phyloP scores from a whole-genome alignment of 2,888 invertebrate genomes.

The Trissolcus japonicus region DNA sequence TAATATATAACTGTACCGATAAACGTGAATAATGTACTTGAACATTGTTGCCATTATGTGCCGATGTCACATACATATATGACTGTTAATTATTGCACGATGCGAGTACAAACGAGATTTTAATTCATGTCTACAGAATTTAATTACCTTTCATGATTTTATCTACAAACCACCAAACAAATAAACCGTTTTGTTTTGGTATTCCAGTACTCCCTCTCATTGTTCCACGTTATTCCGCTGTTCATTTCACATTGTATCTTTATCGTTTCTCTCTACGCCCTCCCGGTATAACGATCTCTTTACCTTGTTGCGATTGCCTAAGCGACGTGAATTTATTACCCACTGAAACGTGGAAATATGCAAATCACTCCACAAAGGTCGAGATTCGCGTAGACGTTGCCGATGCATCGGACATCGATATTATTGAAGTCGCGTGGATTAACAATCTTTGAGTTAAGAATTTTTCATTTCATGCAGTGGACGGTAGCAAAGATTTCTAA shows the following conservation, averaged over 20 bases:
- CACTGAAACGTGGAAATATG: conserved; percentile 72
- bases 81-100: conserved; percentile 49
- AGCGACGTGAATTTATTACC: conserved; percentile 72
- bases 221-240: conserved; percentile 47
- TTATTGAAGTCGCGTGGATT: too few relatives aligned
- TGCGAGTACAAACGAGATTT: conserved; percentile 59
- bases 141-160: conserved; percentile 63
- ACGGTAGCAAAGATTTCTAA: too few relatives aligned
- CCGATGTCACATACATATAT: conserved; percentile 26
- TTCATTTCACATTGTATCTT: conserved; percentile 60
- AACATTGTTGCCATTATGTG: conserved; percentile 29
- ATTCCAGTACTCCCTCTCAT: conserved; percentile 60
- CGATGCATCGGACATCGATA: conserved; percentile 6
- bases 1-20: conserved; percentile 1
- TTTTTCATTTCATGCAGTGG: too few relatives aligned
- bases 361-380: conserved; percentile 73
- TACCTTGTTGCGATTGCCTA: conserved; percentile 69
- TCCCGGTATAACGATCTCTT: conserved; percentile 61
- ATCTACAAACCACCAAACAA: conserved; percentile 64
- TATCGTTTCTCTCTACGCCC: conserved; percentile 61
- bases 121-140: conserved; percentile 61
- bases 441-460: too few relatives aligned
- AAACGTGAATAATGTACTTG: conserved; percentile 31
- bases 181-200: conserved; percentile 67
- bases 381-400: conserved; percentile 67